Percentiles rank a stretch among this genome's conserved stretches.
phyloP scores from a whole-genome alignment of 2,113 vertebrate species.

The Brachyhypopomus gauderio region DNA sequence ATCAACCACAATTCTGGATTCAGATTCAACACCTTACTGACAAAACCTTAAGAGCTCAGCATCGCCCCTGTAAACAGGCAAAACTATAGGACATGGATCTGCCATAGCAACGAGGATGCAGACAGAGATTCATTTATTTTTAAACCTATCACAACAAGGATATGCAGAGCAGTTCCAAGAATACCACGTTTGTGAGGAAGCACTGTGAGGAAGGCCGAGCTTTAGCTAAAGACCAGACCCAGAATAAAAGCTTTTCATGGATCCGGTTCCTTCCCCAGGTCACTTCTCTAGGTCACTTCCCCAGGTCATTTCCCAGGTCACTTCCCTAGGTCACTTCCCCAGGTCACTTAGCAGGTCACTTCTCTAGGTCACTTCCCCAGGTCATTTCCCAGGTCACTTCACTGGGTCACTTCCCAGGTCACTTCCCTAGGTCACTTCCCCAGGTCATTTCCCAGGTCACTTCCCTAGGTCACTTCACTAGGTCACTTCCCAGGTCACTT shows the following conservation, averaged over 20 bases:
- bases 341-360: too few relatives aligned
- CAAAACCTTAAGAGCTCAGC: background rate
- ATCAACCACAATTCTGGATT: background rate
- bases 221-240: conserved; percentile 50
- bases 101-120: conserved; percentile 32
- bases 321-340: conserved; percentile 52
- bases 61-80: background rate
- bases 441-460: too few relatives aligned
- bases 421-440: too few relatives aligned
- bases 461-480: too few relatives aligned
- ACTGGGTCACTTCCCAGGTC: too few relatives aligned
- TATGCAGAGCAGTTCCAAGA: conserved; percentile 49
- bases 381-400: too few relatives aligned
- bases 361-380: too few relatives aligned
- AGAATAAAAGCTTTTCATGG: conserved; percentile 60
- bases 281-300: conserved; percentile 54
- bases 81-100: conserved; percentile 43
- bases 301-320: conserved; percentile 47
- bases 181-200: conserved; percentile 55
- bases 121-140: conserved; percentile 49
- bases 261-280: conserved; percentile 55
- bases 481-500: too few relatives aligned
- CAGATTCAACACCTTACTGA: background rate
- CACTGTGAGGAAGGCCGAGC: conserved; percentile 29
- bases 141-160: conserved; percentile 51